These are phyloP conservation scores for Drosophila recens DNA, from an alignment of 2,888 invertebrate genomes.

Conservation along the genomic window DNA sequence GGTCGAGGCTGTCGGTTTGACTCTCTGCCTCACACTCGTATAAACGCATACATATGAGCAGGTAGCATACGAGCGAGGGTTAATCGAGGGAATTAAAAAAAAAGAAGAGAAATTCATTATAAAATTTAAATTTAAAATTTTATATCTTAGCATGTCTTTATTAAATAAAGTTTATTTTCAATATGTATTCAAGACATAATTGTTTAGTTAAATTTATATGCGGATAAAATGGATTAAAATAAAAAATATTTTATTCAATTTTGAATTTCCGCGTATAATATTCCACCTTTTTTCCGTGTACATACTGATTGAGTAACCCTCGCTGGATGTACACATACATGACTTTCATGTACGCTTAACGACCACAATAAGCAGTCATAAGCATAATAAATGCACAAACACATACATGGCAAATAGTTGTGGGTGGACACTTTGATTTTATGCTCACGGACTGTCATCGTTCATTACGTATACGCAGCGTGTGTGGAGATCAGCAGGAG, in stretches of 20 bases:
- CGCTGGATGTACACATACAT: conserved; percentile 17
- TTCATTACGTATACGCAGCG: conserved; percentile 50
- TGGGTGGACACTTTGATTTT: conserved; percentile 28
- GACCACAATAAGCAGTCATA: conserved; percentile 59
- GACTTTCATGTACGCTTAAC: conserved; percentile 42
- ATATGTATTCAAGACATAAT: too few species aligned
- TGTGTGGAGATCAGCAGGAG: conserved; percentile 5
- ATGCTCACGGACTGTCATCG: conserved; percentile 31
- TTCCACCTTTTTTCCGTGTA: too few species aligned
- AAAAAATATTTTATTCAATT: too few species aligned
- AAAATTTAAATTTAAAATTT: too few species aligned
- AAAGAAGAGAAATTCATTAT: too few species aligned
- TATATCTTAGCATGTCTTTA: too few species aligned
- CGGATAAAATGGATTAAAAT: too few species aligned
- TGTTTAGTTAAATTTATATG: too few species aligned
- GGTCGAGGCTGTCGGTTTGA: conserved; percentile 43
- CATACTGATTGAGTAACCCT: conserved; percentile 19
- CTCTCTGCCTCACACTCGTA: neutral
- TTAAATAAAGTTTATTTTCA: too few species aligned
- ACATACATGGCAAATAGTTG: conserved; percentile 16
- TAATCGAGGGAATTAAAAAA: neutral
- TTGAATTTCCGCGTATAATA: too few species aligned
- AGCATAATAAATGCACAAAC: conserved; percentile 51
- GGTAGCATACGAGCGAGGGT: conserved; percentile 6
- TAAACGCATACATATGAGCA: neutral